phyloP scores from a whole-genome alignment of 2,113 vertebrate genomes.

The Physeter macrocephalus region DNA sequence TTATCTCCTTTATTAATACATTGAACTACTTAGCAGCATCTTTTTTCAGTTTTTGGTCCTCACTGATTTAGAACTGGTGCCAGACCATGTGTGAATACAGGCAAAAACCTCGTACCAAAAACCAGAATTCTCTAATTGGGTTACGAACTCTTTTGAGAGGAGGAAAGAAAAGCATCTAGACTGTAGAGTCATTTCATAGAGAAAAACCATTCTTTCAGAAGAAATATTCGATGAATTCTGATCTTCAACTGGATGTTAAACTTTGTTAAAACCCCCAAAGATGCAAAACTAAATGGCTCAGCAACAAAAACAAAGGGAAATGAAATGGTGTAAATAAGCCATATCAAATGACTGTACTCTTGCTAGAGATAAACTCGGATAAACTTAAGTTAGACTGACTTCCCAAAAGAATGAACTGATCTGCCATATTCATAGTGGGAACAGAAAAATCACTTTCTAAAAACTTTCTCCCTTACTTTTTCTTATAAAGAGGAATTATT shows the following conservation, averaged over 20 bases:
- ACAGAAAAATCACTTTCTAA: slow-evolving; percentile 52
- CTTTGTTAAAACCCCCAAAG: background rate
- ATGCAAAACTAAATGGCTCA: background rate
- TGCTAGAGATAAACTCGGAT: slow-evolving; percentile 19
- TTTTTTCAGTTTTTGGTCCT: background rate
- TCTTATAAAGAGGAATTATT: slow-evolving; percentile 47
- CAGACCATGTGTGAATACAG: background rate
- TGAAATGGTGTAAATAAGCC: background rate
- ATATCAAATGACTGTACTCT: background rate
- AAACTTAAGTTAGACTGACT: slow-evolving; percentile 30
- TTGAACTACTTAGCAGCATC: slow-evolving; percentile 11
- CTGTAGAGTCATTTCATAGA: background rate
- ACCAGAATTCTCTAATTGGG: background rate
- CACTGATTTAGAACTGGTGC: background rate
- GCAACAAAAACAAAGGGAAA: background rate
- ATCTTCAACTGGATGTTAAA: slow-evolving; percentile 31
- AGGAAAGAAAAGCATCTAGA: slow-evolving; percentile 24
- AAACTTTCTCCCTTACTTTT: background rate
- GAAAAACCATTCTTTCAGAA: background rate
- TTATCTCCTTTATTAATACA: background rate
- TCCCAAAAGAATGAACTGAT: slow-evolving; percentile 43
- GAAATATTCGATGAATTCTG: background rate
- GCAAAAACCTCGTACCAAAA: background rate
- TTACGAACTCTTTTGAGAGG: background rate
- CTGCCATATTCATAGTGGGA: slow-evolving; percentile 25